phyloP scores from a whole-genome alignment of 2,113 vertebrate genomes.

The Physeter macrocephalus region DNA sequence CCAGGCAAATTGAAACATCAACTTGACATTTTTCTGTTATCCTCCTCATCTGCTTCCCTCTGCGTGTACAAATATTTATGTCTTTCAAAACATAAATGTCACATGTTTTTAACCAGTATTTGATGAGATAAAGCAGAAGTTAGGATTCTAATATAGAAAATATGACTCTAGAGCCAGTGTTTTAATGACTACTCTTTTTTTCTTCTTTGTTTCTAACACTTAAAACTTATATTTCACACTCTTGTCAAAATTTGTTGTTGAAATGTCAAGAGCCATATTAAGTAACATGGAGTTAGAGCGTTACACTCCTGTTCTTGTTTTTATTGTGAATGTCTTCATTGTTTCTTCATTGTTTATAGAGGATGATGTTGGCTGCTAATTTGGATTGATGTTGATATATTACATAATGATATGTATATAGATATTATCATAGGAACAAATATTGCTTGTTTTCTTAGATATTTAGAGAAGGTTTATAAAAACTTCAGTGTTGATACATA shows the following conservation, averaged over 20 bases:
- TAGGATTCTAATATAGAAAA: neutral
- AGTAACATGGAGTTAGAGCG: neutral
- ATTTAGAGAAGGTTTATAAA: neutral
- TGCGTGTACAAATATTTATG: neutral
- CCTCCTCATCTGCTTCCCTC: neutral
- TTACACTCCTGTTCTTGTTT: neutral
- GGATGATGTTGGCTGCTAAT: neutral
- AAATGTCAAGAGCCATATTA: neutral
- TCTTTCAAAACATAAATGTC: neutral
- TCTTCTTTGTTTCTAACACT: neutral
- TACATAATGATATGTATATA: neutral
- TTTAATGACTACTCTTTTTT: neutral
- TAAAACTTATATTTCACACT: neutral
- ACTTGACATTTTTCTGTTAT: neutral
- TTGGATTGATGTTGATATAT: neutral
- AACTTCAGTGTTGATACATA: neutral
- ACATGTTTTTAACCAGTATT: neutral
- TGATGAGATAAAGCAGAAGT: neutral
- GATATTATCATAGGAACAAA: neutral
- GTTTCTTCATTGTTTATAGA: neutral
- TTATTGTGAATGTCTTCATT: neutral
- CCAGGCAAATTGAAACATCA: neutral
- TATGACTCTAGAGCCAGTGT: neutral
- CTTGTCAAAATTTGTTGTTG: neutral
- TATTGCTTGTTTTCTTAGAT: neutral